Percentiles rank a stretch among this genome's conserved stretches.
phyloP scores from a whole-genome alignment of 2,113 vertebrate species.

The Lophura nycthemera region DNA sequence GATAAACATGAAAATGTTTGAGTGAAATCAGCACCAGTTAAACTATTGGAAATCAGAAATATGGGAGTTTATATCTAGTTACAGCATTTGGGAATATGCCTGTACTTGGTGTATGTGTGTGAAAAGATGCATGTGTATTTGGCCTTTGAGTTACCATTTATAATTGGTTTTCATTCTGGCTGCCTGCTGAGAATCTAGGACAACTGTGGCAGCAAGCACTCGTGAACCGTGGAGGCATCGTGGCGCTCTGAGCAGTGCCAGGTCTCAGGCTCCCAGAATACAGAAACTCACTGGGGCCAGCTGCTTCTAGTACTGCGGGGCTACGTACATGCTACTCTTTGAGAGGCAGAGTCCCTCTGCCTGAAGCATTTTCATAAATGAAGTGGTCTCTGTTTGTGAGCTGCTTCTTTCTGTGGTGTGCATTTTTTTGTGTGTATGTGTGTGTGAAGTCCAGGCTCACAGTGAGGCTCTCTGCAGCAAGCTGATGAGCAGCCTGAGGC shows the following conservation, averaged over 20 bases:
- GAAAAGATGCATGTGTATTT: neutral
- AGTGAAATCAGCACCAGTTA: neutral
- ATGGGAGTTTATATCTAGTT: neutral
- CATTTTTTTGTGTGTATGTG: too few relatives aligned
- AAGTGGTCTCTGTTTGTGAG: neutral
- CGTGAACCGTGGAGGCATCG: accelerated
- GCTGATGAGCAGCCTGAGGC: neutral
- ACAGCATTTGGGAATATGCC: neutral
- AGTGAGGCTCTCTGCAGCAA: neutral
- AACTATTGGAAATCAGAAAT: neutral
- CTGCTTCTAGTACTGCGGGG: neutral
- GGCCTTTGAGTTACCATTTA: neutral
- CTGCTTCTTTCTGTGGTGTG: neutral
- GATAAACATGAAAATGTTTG: neutral
- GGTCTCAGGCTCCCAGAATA: neutral
- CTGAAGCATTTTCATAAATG: neutral
- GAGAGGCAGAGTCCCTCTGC: neutral
- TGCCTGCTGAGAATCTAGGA: neutral
- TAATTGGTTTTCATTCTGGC: neutral
- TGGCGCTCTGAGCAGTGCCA: neutral
- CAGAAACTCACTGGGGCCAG: accelerated
- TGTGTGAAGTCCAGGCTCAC: neutral
- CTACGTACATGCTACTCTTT: neutral
- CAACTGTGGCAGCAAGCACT: neutral
- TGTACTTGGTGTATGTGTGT: neutral